These are phyloP conservation scores for Gandaritis pyraliata DNA, from an alignment of 2,888 invertebrate genomes.

Conservation along the genomic window DNA sequence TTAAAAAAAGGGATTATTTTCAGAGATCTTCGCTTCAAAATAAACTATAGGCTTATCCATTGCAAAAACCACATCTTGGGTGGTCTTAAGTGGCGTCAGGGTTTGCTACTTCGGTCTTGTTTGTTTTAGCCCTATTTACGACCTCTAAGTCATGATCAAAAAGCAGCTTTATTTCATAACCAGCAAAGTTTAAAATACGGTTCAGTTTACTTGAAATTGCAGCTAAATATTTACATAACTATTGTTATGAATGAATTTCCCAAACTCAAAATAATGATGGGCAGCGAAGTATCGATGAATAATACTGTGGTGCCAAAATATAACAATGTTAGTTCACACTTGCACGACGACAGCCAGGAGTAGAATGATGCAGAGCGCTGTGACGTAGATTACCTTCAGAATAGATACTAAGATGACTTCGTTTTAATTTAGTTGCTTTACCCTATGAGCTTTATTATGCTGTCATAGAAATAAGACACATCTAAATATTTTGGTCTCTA, in stretches of 20 bases:
- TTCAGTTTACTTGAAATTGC: constrained; percentile 53
- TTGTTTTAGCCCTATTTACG: constrained; percentile 62
- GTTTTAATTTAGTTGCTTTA: too few relatives aligned
- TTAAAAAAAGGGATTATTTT: constrained; percentile 56
- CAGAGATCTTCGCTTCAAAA: constrained; percentile 61
- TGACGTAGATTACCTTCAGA: too few relatives aligned
- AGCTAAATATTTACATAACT: constrained; percentile 74
- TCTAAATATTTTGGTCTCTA: too few relatives aligned
- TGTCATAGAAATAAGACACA: too few relatives aligned
- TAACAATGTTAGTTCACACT: background rate
- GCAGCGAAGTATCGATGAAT: constrained; percentile 39
- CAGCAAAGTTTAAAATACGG: constrained; percentile 40
- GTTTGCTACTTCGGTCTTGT: constrained; percentile 67
- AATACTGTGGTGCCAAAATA: constrained; percentile 27
- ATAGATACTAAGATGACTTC: too few relatives aligned
- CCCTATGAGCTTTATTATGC: too few relatives aligned
- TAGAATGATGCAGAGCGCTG: too few relatives aligned
- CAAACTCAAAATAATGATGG: constrained; percentile 58
- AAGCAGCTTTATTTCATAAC: constrained; percentile 7
- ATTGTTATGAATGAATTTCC: constrained; percentile 80
- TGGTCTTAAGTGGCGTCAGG: constrained; percentile 79
- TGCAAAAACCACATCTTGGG: constrained; percentile 76
- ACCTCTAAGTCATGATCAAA: constrained; percentile 28
- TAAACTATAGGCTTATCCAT: constrained; percentile 66
- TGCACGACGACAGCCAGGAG: too few relatives aligned